Conservation (phyloP, 2,888 invertebrate species). For the Ochropacha duplaris region DNA sequence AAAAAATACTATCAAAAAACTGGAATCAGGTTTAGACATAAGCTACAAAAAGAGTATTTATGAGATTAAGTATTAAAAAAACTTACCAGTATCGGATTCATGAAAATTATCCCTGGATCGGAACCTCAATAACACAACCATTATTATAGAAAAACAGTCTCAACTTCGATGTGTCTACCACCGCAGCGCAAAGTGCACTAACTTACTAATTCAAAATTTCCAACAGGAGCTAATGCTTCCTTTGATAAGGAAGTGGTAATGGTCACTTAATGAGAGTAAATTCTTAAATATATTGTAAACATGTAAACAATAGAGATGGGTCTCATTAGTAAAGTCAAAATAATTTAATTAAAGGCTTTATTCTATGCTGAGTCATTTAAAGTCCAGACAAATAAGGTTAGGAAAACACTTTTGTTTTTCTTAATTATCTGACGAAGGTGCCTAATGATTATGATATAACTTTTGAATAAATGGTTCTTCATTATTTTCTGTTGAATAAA, state of each 20-base stretch:
- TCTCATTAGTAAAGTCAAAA: constrained; percentile 1
- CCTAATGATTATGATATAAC: no score
- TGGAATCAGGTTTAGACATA: no score
- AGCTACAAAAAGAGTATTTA: no score
- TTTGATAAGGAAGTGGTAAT: constrained; percentile 24
- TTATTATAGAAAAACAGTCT: constrained; percentile 17
- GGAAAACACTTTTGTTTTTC: neutral
- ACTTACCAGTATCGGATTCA: constrained; percentile 25
- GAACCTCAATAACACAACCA: constrained; percentile 40
- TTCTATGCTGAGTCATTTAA: neutral
- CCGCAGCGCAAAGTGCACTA: constrained; percentile 21
- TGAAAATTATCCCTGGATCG: constrained; percentile 16
- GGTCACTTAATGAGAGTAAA: constrained; percentile 33
- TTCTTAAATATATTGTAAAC: constrained; percentile 24
- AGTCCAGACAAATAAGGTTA: neutral
- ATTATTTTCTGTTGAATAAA: no score
- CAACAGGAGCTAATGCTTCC: constrained; percentile 15
- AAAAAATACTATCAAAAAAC: no score
- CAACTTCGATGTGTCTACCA: neutral
- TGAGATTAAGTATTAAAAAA: neutral
- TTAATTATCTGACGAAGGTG: no score
- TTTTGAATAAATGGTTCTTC: no score
- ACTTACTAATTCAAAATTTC: constrained; percentile 12
- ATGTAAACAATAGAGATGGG: constrained; percentile 20
- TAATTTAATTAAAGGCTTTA: constrained; percentile 4